These are phyloP conservation scores for Vimba vimba DNA, from an alignment of 2,113 vertebrate genomes.

Conservation along the genomic window DNA sequence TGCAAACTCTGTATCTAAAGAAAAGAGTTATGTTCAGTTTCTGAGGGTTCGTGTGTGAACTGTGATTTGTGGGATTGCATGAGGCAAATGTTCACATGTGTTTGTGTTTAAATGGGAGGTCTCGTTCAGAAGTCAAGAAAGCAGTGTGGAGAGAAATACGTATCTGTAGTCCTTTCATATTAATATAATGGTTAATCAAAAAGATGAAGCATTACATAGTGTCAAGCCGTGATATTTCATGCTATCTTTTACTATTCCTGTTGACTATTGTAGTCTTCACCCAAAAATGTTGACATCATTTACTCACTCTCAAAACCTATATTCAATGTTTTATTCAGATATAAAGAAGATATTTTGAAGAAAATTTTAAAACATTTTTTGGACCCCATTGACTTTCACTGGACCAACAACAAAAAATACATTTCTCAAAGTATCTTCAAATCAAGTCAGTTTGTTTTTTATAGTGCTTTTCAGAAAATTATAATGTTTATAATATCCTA, in stretches of 20 bases:
- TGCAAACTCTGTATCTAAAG: background rate
- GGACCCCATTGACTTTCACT: too few relatives aligned
- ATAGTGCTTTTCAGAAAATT: too few relatives aligned
- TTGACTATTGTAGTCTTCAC: background rate
- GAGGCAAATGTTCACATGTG: slow-evolving; percentile 24
- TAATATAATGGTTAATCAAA: background rate
- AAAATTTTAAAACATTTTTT: too few relatives aligned
- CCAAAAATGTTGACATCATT: background rate
- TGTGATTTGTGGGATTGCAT: background rate
- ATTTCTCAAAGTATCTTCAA: too few relatives aligned
- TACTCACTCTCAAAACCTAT: too few relatives aligned
- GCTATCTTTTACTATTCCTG: background rate
- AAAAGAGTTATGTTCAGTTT: background rate
- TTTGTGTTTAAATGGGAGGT: slow-evolving; percentile 36
- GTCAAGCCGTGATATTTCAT: background rate
- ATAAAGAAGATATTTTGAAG: too few relatives aligned
- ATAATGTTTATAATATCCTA: too few relatives aligned
- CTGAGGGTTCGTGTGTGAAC: background rate
- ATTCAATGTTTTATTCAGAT: too few relatives aligned
- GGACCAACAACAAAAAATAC: too few relatives aligned
- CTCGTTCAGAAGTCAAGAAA: background rate
- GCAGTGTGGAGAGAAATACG: background rate
- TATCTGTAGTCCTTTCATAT: background rate
- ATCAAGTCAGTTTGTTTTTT: too few relatives aligned
- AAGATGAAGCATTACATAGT: background rate